phyloP scores from a whole-genome alignment of 2,888 invertebrate genomes.

The Drosophila pegasa region DNA sequence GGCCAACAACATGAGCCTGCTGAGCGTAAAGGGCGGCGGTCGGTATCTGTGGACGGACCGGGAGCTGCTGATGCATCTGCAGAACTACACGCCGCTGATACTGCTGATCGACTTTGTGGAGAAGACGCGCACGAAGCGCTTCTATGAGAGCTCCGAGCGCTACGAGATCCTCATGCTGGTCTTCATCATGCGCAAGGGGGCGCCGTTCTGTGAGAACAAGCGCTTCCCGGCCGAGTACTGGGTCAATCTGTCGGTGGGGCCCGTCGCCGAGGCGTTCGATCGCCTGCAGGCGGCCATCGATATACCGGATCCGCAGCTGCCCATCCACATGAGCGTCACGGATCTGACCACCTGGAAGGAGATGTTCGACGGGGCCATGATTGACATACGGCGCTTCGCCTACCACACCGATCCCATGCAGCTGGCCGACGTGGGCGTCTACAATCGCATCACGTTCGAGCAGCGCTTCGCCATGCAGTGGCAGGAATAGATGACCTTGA shows the following conservation, averaged over 20 bases:
- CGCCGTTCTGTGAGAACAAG: slow-evolving; percentile 82
- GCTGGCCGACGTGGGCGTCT: slow-evolving; percentile 78
- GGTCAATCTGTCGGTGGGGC: slow-evolving; percentile 81
- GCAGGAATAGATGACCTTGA: slow-evolving; percentile 62
- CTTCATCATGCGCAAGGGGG: slow-evolving; percentile 79
- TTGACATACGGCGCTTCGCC: slow-evolving; percentile 74
- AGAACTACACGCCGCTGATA: slow-evolving; percentile 80
- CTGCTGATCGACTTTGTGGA: slow-evolving; percentile 81
- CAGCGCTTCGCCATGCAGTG: slow-evolving; percentile 78
- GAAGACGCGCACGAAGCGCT: slow-evolving; percentile 81
- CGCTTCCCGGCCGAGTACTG: slow-evolving; percentile 82
- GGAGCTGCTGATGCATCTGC: slow-evolving; percentile 79
- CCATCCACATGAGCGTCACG: slow-evolving; percentile 81
- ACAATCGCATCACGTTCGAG: slow-evolving; percentile 76
- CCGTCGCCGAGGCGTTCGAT: slow-evolving; percentile 78
- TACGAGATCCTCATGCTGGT: slow-evolving; percentile 81
- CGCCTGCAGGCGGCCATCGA: slow-evolving; percentile 77
- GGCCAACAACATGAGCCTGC: slow-evolving; percentile 63
- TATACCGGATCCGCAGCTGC: slow-evolving; percentile 79
- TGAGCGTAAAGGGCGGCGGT: slow-evolving; percentile 50
- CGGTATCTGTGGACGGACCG: slow-evolving; percentile 80
- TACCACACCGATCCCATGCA: slow-evolving; percentile 79
- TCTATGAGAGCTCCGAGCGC: slow-evolving; percentile 81
- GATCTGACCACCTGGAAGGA: slow-evolving; percentile 82
- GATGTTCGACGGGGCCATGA: slow-evolving; percentile 78